Conservation (phyloP, 2,113 vertebrate genomes). For the Gopherus flavomarginatus region DNA sequence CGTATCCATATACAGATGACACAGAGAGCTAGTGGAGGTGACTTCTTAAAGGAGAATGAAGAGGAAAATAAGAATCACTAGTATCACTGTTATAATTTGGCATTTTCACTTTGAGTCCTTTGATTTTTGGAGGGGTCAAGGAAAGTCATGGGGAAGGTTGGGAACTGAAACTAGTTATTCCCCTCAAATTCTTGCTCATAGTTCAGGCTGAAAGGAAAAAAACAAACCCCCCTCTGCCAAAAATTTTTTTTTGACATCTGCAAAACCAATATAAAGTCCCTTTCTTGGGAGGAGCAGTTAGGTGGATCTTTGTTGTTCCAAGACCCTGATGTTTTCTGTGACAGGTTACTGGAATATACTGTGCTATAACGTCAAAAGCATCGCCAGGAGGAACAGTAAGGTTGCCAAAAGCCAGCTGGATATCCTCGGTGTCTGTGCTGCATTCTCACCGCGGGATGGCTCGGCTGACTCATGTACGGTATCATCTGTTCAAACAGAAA, state of each 20-base stretch:
- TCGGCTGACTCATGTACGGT: conserved; percentile 96
- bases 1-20: conserved; percentile 50
- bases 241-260: conserved; percentile 80
- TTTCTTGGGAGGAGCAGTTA: conserved; percentile 84
- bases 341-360: conserved; percentile 79
- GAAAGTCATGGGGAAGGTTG: conserved; percentile 75
- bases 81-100: conserved; percentile 89
- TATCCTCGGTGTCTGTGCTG: conserved; percentile 87
- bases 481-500: conserved; percentile 91
- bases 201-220: conserved; percentile 81
- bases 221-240: neutral
- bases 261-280: conserved; percentile 90
- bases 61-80: conserved; percentile 89
- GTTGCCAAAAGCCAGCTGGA: conserved; percentile 86
- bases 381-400: conserved; percentile 87
- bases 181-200: conserved; percentile 86
- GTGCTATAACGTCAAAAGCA: conserved; percentile 97
- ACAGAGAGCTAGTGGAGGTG: conserved; percentile 63
- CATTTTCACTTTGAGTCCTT: conserved; percentile 90
- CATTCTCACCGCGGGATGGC: conserved; percentile 93
- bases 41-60: conserved; percentile 82
- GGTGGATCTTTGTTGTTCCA: conserved; percentile 85
- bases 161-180: conserved; percentile 79
- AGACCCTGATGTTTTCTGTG: conserved; percentile 82
- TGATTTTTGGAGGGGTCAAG: conserved; percentile 78